phyloP scores from a whole-genome alignment of 2,888 invertebrate species.

The Patella ulyssiponensis region DNA sequence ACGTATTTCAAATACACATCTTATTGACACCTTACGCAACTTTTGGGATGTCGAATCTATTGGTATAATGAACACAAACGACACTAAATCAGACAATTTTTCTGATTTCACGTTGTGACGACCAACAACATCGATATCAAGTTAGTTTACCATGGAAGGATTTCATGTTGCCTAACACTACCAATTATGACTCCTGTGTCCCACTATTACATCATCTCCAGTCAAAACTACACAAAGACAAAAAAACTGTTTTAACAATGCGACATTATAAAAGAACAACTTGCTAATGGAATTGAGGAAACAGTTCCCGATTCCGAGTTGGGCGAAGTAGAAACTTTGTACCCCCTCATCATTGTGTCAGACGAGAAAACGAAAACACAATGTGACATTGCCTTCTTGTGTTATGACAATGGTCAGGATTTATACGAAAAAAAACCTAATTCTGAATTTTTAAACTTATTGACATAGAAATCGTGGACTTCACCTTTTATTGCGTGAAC shows the following conservation, averaged over 20 bases:
- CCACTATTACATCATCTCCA: not conserved
- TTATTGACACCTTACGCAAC: not conserved
- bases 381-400: too few species aligned
- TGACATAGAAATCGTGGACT: too few species aligned
- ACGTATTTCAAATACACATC: not conserved
- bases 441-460: too few species aligned
- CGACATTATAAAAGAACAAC: slow-evolving; percentile 3
- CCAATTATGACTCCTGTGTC: not conserved
- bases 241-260: not conserved
- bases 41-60: slow-evolving; percentile 14
- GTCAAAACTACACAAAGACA: not conserved
- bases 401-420: too few species aligned
- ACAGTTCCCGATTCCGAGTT: not conserved
- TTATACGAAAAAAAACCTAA: too few species aligned
- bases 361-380: slow-evolving; percentile 2
- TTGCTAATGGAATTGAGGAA: not conserved
- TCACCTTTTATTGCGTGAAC: too few species aligned
- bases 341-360: slow-evolving; percentile 11
- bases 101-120: not conserved
- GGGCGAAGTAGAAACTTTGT: not conserved
- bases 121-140: slow-evolving; percentile 1
- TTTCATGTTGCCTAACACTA: not conserved
- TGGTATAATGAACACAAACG: not conserved
- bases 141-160: slow-evolving; percentile 11
- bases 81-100: not conserved